phyloP scores from a whole-genome alignment of 2,797 vertebrate genomes.

The Myotis daubentonii region DNA sequence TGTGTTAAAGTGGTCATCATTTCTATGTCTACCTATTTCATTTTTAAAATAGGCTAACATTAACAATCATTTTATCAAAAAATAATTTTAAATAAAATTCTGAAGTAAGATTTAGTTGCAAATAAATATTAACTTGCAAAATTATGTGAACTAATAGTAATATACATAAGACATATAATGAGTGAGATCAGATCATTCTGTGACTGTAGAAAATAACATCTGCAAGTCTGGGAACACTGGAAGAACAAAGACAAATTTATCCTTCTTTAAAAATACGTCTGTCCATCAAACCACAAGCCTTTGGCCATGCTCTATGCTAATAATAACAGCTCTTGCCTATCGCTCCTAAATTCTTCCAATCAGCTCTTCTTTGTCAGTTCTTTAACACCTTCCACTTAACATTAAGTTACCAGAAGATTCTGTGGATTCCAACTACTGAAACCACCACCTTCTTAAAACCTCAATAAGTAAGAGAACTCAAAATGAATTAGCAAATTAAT shows the following conservation, averaged over 20 bases:
- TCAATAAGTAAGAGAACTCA: not conserved
- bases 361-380: conserved; percentile 7
- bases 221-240: not conserved
- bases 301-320: not conserved
- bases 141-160: not conserved
- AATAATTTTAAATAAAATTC: not conserved
- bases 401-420: not conserved
- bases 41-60: not conserved
- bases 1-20: not conserved
- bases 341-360: not conserved
- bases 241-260: not conserved
- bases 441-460: conserved; percentile 36
- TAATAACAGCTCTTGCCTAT: not conserved
- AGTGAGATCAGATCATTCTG: not conserved
- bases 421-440: conserved; percentile 24
- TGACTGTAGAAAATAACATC: not conserved
- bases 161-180: not conserved
- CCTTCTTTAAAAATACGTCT: not conserved
- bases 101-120: not conserved
- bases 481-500: conserved; percentile 51
- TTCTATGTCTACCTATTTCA: not conserved
- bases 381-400: conserved; percentile 13
- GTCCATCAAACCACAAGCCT: not conserved
- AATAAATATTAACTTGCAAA: not conserved
- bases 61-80: not conserved